phyloP scores from a whole-genome alignment of 1,140 invertebrate genomes.

The Drosophila kepulauana region DNA sequence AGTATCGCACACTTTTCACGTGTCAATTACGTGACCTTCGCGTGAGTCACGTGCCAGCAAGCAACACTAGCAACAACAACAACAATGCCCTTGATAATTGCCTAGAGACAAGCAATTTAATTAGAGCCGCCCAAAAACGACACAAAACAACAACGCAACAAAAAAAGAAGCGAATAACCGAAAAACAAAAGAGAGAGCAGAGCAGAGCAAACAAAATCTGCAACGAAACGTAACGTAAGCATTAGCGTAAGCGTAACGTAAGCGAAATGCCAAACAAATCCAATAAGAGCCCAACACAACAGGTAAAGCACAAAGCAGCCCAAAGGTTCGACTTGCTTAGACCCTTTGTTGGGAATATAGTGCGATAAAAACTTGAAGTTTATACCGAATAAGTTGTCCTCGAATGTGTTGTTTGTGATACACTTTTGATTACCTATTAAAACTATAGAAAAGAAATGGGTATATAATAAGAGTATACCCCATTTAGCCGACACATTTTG shows the following conservation, averaged over 20 bases:
- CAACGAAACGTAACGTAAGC: slow-evolving; percentile 26
- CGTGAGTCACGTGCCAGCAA: slow-evolving; percentile 36
- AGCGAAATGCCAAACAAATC: slow-evolving; percentile 27
- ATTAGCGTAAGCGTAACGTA: slow-evolving; percentile 27
- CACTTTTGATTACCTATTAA: too few relatives aligned
- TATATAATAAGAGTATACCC: neutral
- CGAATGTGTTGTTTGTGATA: too few relatives aligned
- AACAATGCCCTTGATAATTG: slow-evolving; percentile 32
- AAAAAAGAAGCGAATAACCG: neutral
- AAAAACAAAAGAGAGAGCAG: slow-evolving; percentile 7
- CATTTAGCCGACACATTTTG: neutral
- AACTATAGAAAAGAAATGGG: too few relatives aligned
- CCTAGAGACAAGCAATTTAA: slow-evolving; percentile 37
- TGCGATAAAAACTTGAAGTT: neutral
- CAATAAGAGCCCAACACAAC: slow-evolving; percentile 29
- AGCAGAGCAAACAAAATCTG: slow-evolving; percentile 2
- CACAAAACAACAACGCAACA: too few relatives aligned
- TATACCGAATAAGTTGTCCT: too few relatives aligned
- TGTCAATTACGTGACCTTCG: slow-evolving; percentile 30
- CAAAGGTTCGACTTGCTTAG: neutral
- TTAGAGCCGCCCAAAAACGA: slow-evolving; percentile 17
- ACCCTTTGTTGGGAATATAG: neutral
- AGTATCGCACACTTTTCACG: slow-evolving; percentile 29
- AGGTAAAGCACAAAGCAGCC: neutral
- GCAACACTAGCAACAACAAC: neutral